Evolutionary conservation across 2,113 vertebrate genomes (phyloP).

Genomic region (Poeciliopsis retropinna): DNA sequence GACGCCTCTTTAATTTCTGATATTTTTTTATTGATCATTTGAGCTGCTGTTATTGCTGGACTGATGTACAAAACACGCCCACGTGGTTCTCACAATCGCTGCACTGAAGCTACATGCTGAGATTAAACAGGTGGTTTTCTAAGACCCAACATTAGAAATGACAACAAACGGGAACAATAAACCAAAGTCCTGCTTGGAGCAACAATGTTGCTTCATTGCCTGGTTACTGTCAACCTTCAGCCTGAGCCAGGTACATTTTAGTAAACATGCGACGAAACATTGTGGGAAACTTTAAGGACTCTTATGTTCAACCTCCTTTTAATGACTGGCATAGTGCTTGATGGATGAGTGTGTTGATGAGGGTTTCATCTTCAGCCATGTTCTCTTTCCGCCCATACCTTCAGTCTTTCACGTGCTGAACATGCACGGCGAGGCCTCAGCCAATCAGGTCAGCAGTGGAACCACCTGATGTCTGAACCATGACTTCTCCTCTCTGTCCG

Average conservation of each 20-base stretch:
- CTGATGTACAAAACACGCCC: neutral
- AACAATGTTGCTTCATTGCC: neutral
- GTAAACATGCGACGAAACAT: slow-evolving; percentile 24
- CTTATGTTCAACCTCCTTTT: neutral
- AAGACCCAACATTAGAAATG: neutral
- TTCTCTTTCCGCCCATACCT: slow-evolving; percentile 14
- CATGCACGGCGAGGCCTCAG: slow-evolving; percentile 19
- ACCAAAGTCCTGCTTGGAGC: neutral
- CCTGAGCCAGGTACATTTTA: neutral
- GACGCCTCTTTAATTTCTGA: neutral
- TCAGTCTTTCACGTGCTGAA: slow-evolving; percentile 56
- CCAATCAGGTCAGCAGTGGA: slow-evolving; percentile 67
- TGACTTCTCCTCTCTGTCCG: slow-evolving; percentile 24
- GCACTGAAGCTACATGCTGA: neutral
- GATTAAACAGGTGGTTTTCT: neutral
- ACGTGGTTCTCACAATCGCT: neutral
- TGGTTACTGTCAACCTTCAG: neutral
- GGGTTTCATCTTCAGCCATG: neutral
- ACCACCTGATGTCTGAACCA: slow-evolving; percentile 43
- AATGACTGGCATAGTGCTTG: neutral
- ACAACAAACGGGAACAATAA: slow-evolving; percentile 1
- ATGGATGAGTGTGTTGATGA: neutral
- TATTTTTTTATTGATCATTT: neutral
- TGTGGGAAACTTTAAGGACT: neutral
- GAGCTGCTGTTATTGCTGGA: neutral